Base-by-base conservation (phyloP, 2,113 vertebrate genomes). In the Petrocephalus zakoni region DNA sequence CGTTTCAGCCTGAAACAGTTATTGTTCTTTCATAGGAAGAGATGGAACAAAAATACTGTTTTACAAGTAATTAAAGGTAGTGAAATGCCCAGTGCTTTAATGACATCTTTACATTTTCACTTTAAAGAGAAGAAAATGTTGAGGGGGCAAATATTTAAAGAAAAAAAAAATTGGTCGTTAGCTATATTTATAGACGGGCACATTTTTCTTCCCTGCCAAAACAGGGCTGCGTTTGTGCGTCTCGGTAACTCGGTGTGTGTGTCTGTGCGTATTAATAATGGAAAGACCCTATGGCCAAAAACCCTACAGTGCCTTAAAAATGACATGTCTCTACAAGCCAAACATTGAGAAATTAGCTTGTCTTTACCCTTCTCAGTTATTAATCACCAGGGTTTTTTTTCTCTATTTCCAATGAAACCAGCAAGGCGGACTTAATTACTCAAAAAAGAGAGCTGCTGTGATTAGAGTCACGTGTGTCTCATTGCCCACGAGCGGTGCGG, bases 401-500 rank as follows among this genome's bases (percentile, higher is more conserved):
- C 90, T 93, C 91, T 94, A 29, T 68, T 68, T 92, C 91, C 88
- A 92, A 92, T 92, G 90, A 93, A 94, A 94, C 93, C 92, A 92
- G 93, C 92, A 90, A 92, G 89, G 22, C 88, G 83, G 92, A 92
- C 90, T 95, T 95, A 94, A 95, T 95, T 94, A 93, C 94, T 94
- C 92, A 94, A 92, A 64, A 64, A 93, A 92, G 92, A 92, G 92
- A 93, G 88, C 87, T 89, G 19, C 90, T 89, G 92, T 95, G 93
- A 95, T 95, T 93, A 93, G 91, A 92, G 94, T 95, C 94, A 93
- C 92, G 92, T 92, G 93, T 93, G 93, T 93, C 94, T 94, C 94
- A 95, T 93, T 91, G 91, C 92, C 92, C 91, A 93, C 93, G 92
- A 92, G 91, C 88, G 88, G 83, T 25, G 13, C n/a, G 22, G 88